These are phyloP conservation scores for Oscarella lobularis DNA, from an alignment of 37 sponge, comb jelly and placozoan genomes.

Conservation along the genomic window DNA sequence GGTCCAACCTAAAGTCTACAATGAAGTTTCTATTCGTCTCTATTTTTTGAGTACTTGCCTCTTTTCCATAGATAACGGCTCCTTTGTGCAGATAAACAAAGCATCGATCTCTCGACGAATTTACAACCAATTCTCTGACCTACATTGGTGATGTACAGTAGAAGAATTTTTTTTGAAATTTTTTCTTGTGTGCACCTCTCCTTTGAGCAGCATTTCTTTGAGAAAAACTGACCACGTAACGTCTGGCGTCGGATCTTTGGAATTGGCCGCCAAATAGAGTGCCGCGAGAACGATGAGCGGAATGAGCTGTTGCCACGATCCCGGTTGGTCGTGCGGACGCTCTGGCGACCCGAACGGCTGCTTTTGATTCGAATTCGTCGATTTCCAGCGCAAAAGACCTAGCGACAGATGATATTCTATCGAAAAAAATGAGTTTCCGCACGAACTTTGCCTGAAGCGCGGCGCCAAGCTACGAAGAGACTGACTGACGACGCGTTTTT, in stretches of 20 bases:
- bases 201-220: background rate
- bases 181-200: background rate
- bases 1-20: background rate
- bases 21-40: background rate
- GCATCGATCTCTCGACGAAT: background rate
- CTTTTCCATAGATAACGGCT: background rate
- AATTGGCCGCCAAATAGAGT: background rate
- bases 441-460: too few relatives aligned
- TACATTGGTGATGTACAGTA: too few relatives aligned
- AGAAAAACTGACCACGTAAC: background rate
- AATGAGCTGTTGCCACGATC: background rate
- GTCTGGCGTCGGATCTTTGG: background rate
- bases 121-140: background rate
- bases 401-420: too few relatives aligned
- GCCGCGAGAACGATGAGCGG: background rate
- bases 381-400: too few relatives aligned
- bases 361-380: too few relatives aligned
- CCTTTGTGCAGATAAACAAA: background rate
- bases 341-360: too few relatives aligned
- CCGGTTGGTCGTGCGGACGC: too few relatives aligned
- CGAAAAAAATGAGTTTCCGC: too few relatives aligned
- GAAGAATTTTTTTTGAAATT: too few relatives aligned
- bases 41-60: background rate
- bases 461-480: too few relatives aligned
- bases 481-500: too few relatives aligned